phyloP scores from a whole-genome alignment of 2,888 invertebrate genomes.

The Acronicta alni region DNA sequence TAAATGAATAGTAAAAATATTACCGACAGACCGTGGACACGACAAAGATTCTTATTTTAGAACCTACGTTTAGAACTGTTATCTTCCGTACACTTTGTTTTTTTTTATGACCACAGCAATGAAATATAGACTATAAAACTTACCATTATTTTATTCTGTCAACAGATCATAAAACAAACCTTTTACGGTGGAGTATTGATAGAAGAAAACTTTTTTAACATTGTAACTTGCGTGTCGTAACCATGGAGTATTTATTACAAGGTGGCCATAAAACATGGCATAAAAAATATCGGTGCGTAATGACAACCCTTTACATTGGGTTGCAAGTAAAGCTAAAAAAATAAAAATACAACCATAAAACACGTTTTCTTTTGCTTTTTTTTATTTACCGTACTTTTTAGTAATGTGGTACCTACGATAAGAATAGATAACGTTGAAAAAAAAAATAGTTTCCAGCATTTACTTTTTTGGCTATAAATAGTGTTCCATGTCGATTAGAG shows the following conservation, averaged over 20 bases:
- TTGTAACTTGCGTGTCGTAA: constrained; percentile 46
- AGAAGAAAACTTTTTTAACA: constrained; percentile 45
- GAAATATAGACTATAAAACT: constrained; percentile 50
- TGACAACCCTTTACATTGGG: constrained; percentile 61
- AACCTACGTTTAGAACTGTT: too few species aligned
- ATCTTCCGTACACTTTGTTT: constrained; percentile 7
- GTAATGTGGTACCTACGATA: constrained; percentile 2
- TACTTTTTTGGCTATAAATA: background rate
- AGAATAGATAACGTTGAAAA: background rate
- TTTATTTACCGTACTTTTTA: constrained; percentile 28
- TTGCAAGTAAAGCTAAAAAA: constrained; percentile 49
- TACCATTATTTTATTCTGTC: constrained; percentile 48
- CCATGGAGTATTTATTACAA: constrained; percentile 57
- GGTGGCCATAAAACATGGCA: constrained; percentile 53
- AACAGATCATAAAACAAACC: constrained; percentile 52
- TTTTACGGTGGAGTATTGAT: constrained; percentile 44
- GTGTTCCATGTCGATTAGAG: background rate
- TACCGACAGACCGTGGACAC: background rate
- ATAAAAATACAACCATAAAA: constrained; percentile 24
- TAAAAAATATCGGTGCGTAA: constrained; percentile 47
- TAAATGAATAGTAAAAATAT: too few species aligned
- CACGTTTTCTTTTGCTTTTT: constrained; percentile 13
- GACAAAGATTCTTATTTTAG: constrained; percentile 1
- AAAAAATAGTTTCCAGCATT: background rate
- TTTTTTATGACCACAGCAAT: constrained; percentile 32